These are phyloP conservation scores for Pipistrellus kuhlii DNA, from an alignment of 2,797 vertebrate species.

Conservation along the genomic window DNA sequence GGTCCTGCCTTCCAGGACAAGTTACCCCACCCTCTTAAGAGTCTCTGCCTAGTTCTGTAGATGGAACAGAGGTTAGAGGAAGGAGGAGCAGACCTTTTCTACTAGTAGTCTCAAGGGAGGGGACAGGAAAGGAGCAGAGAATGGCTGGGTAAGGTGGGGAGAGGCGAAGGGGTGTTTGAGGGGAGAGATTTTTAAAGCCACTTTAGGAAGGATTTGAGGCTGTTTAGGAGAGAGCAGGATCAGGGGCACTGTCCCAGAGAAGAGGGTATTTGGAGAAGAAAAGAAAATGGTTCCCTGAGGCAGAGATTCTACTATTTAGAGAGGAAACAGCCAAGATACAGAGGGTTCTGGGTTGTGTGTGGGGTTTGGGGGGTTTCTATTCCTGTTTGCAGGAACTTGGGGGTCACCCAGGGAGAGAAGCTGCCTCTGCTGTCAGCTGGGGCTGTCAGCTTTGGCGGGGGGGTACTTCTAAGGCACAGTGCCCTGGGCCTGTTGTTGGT, in stretches of 20 bases:
- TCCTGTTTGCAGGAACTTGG: not conserved
- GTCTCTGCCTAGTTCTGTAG: not conserved
- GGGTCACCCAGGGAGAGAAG: not conserved
- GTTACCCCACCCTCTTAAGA: not conserved
- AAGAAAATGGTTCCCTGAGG: not conserved
- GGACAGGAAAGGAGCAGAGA: not conserved
- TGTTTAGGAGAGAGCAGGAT: not conserved
- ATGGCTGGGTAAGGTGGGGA: not conserved
- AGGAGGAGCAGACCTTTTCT: not conserved
- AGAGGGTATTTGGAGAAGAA: conserved; percentile 5
- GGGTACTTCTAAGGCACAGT: not conserved
- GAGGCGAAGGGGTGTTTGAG: not conserved
- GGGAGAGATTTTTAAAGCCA: conserved; percentile 7
- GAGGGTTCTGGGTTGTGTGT: not conserved
- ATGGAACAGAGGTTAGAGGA: not conserved
- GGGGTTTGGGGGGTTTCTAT: not conserved
- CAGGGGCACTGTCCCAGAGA: not conserved
- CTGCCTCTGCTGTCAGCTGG: not conserved
- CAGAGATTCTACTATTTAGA: not conserved
- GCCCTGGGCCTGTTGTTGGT: not conserved
- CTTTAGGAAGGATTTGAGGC: conserved; percentile 5
- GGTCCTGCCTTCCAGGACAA: not conserved
- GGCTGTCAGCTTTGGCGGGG: not conserved
- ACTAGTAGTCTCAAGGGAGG: not conserved
- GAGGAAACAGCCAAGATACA: not conserved